Evolutionary conservation across 1,140 invertebrate genomes (phyloP).

Genomic region (Drosophila ananassae): DNA sequence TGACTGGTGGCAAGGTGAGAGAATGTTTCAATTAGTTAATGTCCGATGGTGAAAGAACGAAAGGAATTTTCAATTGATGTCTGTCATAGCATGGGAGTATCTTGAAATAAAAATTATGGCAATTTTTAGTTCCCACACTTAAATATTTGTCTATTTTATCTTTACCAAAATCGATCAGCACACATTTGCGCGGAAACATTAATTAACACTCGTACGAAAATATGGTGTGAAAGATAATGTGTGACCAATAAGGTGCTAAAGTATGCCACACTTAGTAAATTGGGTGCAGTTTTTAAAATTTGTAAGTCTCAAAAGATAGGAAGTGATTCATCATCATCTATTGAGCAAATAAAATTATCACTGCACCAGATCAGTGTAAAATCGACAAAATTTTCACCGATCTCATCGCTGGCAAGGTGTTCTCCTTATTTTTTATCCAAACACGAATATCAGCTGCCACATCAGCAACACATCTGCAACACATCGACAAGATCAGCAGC

Average conservation of each 20-base stretch:
- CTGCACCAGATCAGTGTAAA: slow-evolving; percentile 66
- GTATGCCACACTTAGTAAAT: slow-evolving; percentile 1
- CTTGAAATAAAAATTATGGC: not conserved
- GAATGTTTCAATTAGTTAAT: slow-evolving; percentile 58
- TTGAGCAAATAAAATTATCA: slow-evolving; percentile 11
- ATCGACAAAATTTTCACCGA: slow-evolving; percentile 58
- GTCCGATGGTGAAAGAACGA: slow-evolving; percentile 7
- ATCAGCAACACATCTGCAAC: slow-evolving; percentile 29
- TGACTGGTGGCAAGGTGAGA: slow-evolving; percentile 43
- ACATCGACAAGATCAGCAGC: slow-evolving; percentile 35
- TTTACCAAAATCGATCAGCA: slow-evolving; percentile 33
- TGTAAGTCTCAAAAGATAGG: too few species aligned
- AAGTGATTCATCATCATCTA: not conserved
- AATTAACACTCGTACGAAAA: slow-evolving; percentile 53
- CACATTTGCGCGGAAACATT: slow-evolving; percentile 70
- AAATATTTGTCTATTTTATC: not conserved
- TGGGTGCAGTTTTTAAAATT: not conserved
- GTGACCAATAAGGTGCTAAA: slow-evolving; percentile 22
- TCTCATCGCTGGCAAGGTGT: slow-evolving; percentile 58
- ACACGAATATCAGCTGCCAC: slow-evolving; percentile 29
- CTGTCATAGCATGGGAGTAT: slow-evolving; percentile 3
- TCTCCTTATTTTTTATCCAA: slow-evolving; percentile 16
- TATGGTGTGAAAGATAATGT: slow-evolving; percentile 47
- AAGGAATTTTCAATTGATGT: slow-evolving; percentile 2
- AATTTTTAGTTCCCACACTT: not conserved